These are phyloP conservation scores for Polymixis lichenea DNA, from an alignment of 2,888 invertebrate species.

Conservation along the genomic window DNA sequence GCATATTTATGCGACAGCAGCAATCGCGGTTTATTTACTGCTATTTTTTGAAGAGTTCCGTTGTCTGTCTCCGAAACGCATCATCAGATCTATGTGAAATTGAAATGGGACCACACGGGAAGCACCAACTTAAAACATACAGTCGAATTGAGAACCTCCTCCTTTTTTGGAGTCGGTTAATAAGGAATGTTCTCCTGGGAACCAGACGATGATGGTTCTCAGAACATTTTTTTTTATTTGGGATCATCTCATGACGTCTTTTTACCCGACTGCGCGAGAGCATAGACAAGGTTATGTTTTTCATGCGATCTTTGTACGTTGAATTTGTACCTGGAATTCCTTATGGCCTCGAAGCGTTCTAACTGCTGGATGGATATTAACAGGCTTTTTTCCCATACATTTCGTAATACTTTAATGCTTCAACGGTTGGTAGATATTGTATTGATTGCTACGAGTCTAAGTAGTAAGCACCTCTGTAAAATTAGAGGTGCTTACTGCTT, in stretches of 20 bases:
- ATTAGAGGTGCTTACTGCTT: too few species aligned
- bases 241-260: not conserved
- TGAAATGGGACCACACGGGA: too few species aligned
- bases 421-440: not conserved
- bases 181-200: not conserved
- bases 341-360: not conserved
- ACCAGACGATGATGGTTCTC: too few species aligned
- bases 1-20: too few species aligned
- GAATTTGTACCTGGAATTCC: not conserved
- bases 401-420: not conserved
- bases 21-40: too few species aligned
- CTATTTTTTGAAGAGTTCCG: too few species aligned
- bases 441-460: not conserved
- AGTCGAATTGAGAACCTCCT: too few species aligned
- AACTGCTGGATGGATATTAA: not conserved
- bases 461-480: not conserved
- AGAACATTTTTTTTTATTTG: not conserved
- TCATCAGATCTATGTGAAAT: too few species aligned
- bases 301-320: not conserved
- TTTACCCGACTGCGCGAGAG: not conserved
- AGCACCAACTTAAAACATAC: too few species aligned
- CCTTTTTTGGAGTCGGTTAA: too few species aligned
- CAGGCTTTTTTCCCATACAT: not conserved
- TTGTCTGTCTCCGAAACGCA: too few species aligned
- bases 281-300: not conserved